Conservation (phyloP, 1,140 invertebrate genomes). For the Meteorus sp. region DNA sequence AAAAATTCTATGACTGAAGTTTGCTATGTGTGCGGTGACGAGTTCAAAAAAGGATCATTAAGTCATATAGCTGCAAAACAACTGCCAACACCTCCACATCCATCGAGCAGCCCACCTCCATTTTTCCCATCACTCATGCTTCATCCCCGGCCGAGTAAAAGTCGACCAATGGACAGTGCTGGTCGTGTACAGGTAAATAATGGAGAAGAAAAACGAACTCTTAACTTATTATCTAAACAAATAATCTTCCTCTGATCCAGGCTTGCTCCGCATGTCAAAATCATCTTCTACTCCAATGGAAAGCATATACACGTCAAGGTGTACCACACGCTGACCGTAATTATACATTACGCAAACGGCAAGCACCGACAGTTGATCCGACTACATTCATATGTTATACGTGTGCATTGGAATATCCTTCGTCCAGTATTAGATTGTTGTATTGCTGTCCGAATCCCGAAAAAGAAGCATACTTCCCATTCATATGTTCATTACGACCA, state of each 20-base stretch:
- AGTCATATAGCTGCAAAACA: constrained; percentile 67
- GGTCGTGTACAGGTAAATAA: constrained; percentile 66
- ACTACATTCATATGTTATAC: constrained; percentile 87
- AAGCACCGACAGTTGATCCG: constrained; percentile 65
- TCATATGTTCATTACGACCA: constrained; percentile 76
- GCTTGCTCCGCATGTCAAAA: constrained; percentile 79
- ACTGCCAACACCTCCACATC: constrained; percentile 52
- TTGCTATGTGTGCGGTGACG: constrained; percentile 87
- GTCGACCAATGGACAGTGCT: constrained; percentile 80
- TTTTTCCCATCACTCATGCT: constrained; percentile 84
- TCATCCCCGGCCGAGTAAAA: constrained; percentile 79
- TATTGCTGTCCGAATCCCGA: constrained; percentile 84
- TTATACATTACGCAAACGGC: constrained; percentile 77
- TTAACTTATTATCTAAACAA: not conserved
- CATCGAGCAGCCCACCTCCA: constrained; percentile 60
- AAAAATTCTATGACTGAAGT: constrained; percentile 88
- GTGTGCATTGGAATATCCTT: constrained; percentile 78
- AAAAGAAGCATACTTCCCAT: constrained; percentile 85
- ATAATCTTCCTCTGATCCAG: constrained; percentile 45
- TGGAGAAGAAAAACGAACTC: not conserved
- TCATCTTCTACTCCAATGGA: constrained; percentile 83
- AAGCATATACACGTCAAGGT: constrained; percentile 64
- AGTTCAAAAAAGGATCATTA: constrained; percentile 77
- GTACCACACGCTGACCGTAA: constrained; percentile 75
- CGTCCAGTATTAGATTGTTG: constrained; percentile 74